Conservation (phyloP, 2,888 invertebrate genomes). For the Erynnis tages region DNA sequence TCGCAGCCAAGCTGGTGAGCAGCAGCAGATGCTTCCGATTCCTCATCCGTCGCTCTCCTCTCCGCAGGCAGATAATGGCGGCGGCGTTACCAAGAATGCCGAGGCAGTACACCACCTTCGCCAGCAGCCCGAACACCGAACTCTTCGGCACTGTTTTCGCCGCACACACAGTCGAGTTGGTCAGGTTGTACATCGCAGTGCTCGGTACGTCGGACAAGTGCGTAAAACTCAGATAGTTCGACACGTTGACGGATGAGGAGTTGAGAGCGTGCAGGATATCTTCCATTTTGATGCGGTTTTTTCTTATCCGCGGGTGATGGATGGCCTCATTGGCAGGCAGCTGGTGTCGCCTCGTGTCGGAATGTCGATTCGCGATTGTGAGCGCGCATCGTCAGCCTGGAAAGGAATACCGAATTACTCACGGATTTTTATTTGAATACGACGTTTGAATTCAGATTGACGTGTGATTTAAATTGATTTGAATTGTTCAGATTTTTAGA, state of each 20-base stretch:
- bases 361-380: slow-evolving; percentile 26
- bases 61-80: slow-evolving; percentile 88
- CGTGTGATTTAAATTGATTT: slow-evolving; percentile 1
- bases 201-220: background rate
- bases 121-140: slow-evolving; percentile 46
- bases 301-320: slow-evolving; percentile 3
- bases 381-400: slow-evolving; percentile 17
- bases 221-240: slow-evolving; percentile 1
- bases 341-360: slow-evolving; percentile 12
- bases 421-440: slow-evolving; percentile 14
- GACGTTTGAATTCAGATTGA: slow-evolving; percentile 9
- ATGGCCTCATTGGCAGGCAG: slow-evolving; percentile 17
- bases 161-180: slow-evolving; percentile 29
- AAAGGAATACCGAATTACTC: slow-evolving; percentile 15
- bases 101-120: slow-evolving; percentile 82
- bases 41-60: slow-evolving; percentile 86
- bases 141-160: background rate
- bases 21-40: slow-evolving; percentile 91
- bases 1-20: slow-evolving; percentile 88
- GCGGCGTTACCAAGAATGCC: slow-evolving; percentile 89
- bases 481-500: background rate
- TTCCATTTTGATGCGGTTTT: slow-evolving; percentile 13
- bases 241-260: background rate
- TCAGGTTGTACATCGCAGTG: slow-evolving; percentile 23
- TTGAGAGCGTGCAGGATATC: too few relatives aligned